Conservation (phyloP, 2,113 vertebrate species). For the Nyctereutes procyonoides region DNA sequence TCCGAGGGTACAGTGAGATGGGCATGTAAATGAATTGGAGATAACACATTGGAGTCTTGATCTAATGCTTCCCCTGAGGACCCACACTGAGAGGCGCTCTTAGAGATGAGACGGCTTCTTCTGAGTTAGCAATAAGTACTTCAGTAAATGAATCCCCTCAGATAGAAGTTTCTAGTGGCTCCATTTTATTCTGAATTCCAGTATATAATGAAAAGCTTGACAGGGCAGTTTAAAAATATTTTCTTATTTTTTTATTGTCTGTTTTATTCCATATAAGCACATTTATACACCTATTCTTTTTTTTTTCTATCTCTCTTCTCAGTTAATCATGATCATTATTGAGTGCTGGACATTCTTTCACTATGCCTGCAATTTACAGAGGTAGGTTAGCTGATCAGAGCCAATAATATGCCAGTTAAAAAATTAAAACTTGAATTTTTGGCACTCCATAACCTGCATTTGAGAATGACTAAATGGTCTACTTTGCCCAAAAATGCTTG, state of each 20-base stretch:
- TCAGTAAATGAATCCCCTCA: constrained; percentile 42
- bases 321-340: constrained; percentile 32
- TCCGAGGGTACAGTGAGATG: background rate
- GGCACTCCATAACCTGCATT: background rate
- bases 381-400: background rate
- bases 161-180: background rate
- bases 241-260: constrained; percentile 21
- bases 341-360: background rate
- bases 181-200: constrained; percentile 11
- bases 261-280: background rate
- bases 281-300: background rate
- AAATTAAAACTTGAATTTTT: constrained; percentile 37
- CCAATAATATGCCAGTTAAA: background rate
- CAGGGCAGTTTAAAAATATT: background rate
- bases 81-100: background rate
- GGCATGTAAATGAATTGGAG: background rate
- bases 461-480: constrained; percentile 8
- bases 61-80: background rate
- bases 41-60: background rate
- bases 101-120: background rate
- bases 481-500: background rate
- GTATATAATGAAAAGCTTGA: background rate
- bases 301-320: background rate
- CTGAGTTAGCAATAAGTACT: background rate
- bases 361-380: background rate